phyloP scores from a whole-genome alignment of 1,140 invertebrate genomes.

The Papilio helenus region DNA sequence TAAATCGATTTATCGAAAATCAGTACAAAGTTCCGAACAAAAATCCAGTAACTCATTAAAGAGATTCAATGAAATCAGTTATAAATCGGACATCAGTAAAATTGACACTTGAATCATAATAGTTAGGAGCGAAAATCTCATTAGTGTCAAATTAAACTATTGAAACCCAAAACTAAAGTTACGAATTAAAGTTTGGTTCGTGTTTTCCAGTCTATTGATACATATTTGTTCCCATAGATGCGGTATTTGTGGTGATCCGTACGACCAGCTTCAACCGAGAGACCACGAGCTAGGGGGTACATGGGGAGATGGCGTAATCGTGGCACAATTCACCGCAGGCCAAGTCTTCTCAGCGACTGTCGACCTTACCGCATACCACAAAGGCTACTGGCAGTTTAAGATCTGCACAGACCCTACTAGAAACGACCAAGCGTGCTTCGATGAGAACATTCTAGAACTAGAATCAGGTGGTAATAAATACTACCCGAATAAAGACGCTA shows the following conservation, averaged over 20 bases:
- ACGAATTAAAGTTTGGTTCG: too few relatives aligned
- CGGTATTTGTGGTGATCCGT: constrained; percentile 94
- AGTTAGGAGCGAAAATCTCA: too few relatives aligned
- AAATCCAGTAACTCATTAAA: too few relatives aligned
- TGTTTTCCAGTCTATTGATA: neutral
- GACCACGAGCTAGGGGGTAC: constrained; percentile 92
- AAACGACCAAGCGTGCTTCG: constrained; percentile 89
- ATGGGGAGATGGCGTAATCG: constrained; percentile 90
- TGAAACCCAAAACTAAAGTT: too few relatives aligned
- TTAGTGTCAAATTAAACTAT: too few relatives aligned
- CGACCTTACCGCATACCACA: constrained; percentile 90
- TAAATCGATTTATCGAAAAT: too few relatives aligned
- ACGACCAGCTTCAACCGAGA: constrained; percentile 87
- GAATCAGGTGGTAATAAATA: constrained; percentile 83
- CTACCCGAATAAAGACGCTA: constrained; percentile 88
- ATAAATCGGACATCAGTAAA: too few relatives aligned
- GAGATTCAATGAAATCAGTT: too few relatives aligned
- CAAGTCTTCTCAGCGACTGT: constrained; percentile 87
- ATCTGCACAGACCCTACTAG: constrained; percentile 85
- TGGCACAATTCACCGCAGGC: constrained; percentile 87
- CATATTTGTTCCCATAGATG: constrained; percentile 66
- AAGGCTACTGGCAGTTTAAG: constrained; percentile 94
- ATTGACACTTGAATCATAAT: too few relatives aligned
- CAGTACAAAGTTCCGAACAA: too few relatives aligned
- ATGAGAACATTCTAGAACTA: constrained; percentile 86